Conservation (phyloP, 2,113 vertebrate genomes). For the Chaenocephalus aceratus region DNA sequence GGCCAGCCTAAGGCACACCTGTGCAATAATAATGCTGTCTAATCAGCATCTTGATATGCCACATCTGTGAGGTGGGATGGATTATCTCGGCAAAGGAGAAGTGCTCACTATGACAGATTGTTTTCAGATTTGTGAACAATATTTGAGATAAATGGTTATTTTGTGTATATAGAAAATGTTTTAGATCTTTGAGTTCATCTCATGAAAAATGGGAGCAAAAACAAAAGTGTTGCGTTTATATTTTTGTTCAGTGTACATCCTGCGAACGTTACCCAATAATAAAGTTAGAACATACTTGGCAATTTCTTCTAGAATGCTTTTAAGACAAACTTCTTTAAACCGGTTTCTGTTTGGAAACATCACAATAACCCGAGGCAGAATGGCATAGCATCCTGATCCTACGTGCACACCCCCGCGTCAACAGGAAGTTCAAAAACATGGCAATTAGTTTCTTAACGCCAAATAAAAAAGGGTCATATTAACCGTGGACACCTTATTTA, state of each 20-base stretch:
- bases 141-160: too few relatives aligned
- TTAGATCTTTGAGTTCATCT: too few relatives aligned
- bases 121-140: too few relatives aligned
- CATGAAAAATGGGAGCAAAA: too few relatives aligned
- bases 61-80: too few relatives aligned
- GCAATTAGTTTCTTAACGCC: conserved; percentile 40
- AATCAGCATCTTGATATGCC: too few relatives aligned
- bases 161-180: too few relatives aligned
- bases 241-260: background rate
- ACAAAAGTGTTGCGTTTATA: too few relatives aligned
- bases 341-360: conserved; percentile 20
- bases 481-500: conserved; percentile 32
- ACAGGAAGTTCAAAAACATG: conserved; percentile 39
- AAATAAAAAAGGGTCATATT: conserved; percentile 47
- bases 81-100: too few relatives aligned
- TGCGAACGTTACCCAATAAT: conserved; percentile 11
- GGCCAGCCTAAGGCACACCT: too few relatives aligned
- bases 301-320: conserved; percentile 28
- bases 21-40: too few relatives aligned
- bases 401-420: conserved; percentile 11
- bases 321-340: conserved; percentile 6
- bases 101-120: too few relatives aligned
- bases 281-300: conserved; percentile 50
- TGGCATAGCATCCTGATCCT: conserved; percentile 36
- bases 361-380: conserved; percentile 29